Percentiles rank a stretch among this genome's conserved stretches.
These are phyloP conservation scores for Lamellibrachia columna DNA, from an alignment of 2,888 invertebrate species.

Conservation along the genomic window DNA sequence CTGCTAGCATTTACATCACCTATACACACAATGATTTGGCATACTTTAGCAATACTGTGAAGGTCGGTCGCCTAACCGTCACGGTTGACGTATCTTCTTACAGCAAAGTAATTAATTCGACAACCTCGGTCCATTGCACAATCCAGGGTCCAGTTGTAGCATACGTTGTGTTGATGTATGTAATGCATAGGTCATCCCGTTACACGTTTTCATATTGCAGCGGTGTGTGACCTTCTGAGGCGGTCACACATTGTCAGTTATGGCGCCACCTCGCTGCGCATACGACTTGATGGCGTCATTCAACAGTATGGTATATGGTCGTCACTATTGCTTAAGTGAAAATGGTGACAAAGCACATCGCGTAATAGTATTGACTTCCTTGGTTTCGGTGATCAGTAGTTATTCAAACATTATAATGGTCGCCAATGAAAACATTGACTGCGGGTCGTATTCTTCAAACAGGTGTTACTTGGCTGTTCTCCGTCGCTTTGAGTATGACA, in stretches of 20 bases:
- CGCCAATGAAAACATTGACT: not conserved
- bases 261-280: not conserved
- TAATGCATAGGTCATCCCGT: not conserved
- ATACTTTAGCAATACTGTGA: not conserved
- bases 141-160: not conserved
- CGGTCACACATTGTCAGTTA: not conserved
- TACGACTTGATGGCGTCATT: not conserved
- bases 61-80: not conserved
- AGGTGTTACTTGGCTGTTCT: too few relatives aligned
- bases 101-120: not conserved
- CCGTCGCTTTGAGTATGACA: too few relatives aligned
- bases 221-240: not conserved
- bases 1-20: too few relatives aligned
- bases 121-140: not conserved
- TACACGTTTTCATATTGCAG: not conserved
- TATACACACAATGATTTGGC: not conserved
- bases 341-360: not conserved
- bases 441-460: not conserved
- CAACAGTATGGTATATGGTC: not conserved
- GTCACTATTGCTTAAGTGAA: not conserved
- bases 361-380: not conserved
- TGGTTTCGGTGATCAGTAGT: not conserved
- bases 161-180: not conserved
- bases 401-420: not conserved
- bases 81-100: not conserved